Evolutionary conservation across 2,113 vertebrate genomes (phyloP).

Genomic region (Aphelocoma coerulescens): DNA sequence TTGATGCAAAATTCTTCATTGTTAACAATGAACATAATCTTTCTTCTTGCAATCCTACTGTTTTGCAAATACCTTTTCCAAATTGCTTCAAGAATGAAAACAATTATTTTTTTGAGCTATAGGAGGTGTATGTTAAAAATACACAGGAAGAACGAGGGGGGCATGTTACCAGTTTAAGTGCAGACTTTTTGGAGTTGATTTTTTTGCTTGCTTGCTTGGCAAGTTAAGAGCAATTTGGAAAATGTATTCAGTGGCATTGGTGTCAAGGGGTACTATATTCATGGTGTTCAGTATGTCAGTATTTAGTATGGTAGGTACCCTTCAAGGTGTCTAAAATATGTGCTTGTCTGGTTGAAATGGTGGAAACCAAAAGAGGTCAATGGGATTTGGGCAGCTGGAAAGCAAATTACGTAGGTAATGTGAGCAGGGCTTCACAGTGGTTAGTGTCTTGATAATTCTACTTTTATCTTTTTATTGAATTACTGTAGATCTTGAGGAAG

Average conservation of each 20-base stretch:
- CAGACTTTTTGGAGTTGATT: not conserved
- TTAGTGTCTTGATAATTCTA: not conserved
- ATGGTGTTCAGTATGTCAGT: not conserved
- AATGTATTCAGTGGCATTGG: accelerated
- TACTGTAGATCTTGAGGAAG: not conserved
- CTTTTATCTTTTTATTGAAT: not conserved
- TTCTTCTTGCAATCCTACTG: not conserved
- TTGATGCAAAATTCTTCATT: not conserved
- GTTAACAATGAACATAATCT: not conserved
- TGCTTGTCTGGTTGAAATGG: not conserved
- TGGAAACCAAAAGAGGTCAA: not conserved
- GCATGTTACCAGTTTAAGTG: not conserved
- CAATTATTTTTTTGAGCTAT: not conserved
- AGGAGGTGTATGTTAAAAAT: not conserved
- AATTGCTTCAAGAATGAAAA: not conserved
- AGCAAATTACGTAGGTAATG: not conserved
- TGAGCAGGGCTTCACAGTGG: not conserved
- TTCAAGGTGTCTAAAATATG: not conserved
- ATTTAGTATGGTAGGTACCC: not conserved
- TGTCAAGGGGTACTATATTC: not conserved
- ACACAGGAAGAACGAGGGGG: not conserved
- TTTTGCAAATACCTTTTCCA: not conserved
- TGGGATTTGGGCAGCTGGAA: not conserved
- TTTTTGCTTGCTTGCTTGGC: not conserved
- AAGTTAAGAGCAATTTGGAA: not conserved